Base-by-base conservation (phyloP, 1,140 invertebrate species). In the Cyrtorhinus lividipennis region DNA sequence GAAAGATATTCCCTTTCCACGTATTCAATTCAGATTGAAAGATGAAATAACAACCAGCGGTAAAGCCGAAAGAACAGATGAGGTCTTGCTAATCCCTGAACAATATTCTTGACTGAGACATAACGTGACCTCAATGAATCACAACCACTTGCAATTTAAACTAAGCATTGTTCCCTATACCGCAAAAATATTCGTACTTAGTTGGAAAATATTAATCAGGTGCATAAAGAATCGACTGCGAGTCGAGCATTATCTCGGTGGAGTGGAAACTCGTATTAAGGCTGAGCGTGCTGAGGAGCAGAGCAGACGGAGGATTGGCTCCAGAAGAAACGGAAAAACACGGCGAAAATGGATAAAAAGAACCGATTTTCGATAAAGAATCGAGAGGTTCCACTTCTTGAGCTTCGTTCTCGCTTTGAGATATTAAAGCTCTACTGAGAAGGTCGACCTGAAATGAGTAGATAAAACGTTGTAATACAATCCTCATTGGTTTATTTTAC, bases 141-240 rank as follows among this genome's bases (percentile, higher is more conserved):
- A n/a, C n/a, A n/a, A n/a, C n/a, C n/a, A n/a, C n/a, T n/a, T n/a
- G n/a, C n/a, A n/a, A n/a, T n/a, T n/a, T n/a, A n/a, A n/a, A n/a
- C n/a, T n/a, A n/a, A n/a, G n/a, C n/a, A n/a, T n/a, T n/a, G n/a
- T n/a, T n/a, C n/a, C n/a, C n/a, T n/a, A n/a, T n/a, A n/a, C n/a
- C n/a, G n/a, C n/a, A n/a, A n/a, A n/a, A n/a, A n/a, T n/a, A n/a
- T n/a, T n/a, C n/a, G n/a, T n/a, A n/a, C n/a, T n/a, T n/a, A n/a
- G n/a, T n/a, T n/a, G n/a, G n/a, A n/a, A n/a, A n/a, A 38, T 38
- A 30, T 67, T 92, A 88, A 20, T 84, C 81, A 69, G 89, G 82
- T 45, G 93, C 86, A 38, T 78, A 75, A 63, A 88, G 82, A 38
- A 95, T 90, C 70, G 82, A 82, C 59, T 86, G 83, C 57, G 92